Evolutionary conservation across 2,888 invertebrate species (phyloP).

Genomic region (Papilio gigon): DNA sequence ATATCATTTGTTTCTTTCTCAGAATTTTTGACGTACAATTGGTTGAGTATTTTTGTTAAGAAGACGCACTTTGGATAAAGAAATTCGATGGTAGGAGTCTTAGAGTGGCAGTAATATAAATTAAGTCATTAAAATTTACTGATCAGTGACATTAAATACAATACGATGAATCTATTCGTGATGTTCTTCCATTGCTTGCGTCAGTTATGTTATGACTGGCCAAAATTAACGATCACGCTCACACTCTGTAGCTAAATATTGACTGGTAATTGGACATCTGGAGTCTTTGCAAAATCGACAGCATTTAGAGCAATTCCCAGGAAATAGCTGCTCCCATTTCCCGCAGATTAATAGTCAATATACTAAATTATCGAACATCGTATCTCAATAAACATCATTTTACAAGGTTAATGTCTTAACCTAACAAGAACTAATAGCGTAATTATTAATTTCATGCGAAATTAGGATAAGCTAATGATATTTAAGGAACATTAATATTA

Average conservation of each 20-base stretch:
- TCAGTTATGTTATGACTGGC: neutral
- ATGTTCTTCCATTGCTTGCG: neutral
- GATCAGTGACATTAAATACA: too few species aligned
- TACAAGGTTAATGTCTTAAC: slow-evolving; percentile 18
- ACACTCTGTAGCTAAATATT: neutral
- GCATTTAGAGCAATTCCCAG: neutral
- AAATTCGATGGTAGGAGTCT: too few species aligned
- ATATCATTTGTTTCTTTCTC: too few species aligned
- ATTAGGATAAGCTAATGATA: slow-evolving; percentile 7
- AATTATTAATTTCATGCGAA: neutral
- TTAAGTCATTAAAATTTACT: too few species aligned
- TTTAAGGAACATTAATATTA: slow-evolving; percentile 27
- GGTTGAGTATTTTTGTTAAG: too few species aligned
- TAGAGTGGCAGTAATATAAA: too few species aligned
- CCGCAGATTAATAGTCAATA: neutral
- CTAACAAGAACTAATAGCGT: neutral
- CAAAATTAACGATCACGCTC: neutral
- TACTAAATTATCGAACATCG: neutral
- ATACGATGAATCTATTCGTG: neutral
- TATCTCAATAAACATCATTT: slow-evolving; percentile 3
- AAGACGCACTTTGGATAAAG: too few species aligned
- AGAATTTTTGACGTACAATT: too few species aligned
- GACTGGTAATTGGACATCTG: neutral
- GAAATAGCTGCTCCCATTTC: neutral
- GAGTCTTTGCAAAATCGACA: neutral